Conservation (phyloP, 2,888 invertebrate species). For the Vesta saturnalis region DNA sequence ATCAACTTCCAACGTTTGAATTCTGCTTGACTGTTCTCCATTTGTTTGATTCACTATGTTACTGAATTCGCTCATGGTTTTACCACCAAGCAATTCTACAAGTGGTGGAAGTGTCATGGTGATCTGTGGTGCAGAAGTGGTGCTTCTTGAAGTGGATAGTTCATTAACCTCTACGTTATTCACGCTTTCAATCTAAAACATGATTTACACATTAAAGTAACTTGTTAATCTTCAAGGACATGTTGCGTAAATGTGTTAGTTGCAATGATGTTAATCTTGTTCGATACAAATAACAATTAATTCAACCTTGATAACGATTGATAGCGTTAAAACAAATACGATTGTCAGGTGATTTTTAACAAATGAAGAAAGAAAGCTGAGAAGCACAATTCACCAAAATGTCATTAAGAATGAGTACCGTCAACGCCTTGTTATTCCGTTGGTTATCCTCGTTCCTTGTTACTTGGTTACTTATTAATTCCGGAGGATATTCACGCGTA, state of each 20-base stretch:
- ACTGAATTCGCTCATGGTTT: constrained; percentile 70
- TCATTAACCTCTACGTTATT: constrained; percentile 33
- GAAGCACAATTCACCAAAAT: constrained; percentile 52
- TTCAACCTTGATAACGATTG: constrained; percentile 7
- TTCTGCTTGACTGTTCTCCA: constrained; percentile 45
- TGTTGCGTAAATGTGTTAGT: constrained; percentile 30
- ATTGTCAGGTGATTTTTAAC: constrained; percentile 28
- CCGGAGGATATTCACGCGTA: constrained; percentile 66
- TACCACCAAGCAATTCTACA: constrained; percentile 71
- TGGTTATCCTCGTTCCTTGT: constrained; percentile 57
- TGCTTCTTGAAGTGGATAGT: constrained; percentile 24
- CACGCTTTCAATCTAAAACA: constrained; percentile 28
- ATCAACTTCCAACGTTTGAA: constrained; percentile 69
- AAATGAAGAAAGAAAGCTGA: constrained; percentile 32
- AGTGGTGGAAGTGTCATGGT: constrained; percentile 69
- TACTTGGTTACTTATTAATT: constrained; percentile 74
- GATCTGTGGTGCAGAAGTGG: not conserved
- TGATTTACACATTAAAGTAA: too few relatives aligned
- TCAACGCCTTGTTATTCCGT: constrained; percentile 66
- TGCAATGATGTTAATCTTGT: constrained; percentile 19
- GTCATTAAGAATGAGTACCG: constrained; percentile 60
- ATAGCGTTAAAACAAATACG: not conserved
- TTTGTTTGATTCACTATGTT: constrained; percentile 64
- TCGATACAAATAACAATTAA: not conserved
- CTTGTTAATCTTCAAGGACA: not conserved